Base-by-base conservation (phyloP, 1,140 invertebrate species). In the Nasonia giraulti region DNA sequence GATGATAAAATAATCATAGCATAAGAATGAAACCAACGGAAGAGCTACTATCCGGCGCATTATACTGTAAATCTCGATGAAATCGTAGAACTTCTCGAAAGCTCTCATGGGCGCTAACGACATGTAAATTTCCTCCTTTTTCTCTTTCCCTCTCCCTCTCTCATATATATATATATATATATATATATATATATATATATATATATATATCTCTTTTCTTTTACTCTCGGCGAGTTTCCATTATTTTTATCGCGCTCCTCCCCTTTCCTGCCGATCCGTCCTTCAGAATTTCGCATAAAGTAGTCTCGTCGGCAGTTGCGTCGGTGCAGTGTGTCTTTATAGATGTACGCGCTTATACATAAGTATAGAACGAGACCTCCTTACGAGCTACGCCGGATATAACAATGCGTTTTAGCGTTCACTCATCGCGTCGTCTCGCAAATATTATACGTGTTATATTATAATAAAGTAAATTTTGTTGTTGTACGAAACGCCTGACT, bases 211-310 rank as follows among this genome's bases (percentile, higher is more conserved):
- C n/a, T n/a, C n/a, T n/a, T n/a, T n/a, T n/a, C n/a, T n/a, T n/a
- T n/a, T n/a, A 62, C 62, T 78, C n/a, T 84, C 33, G 50, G 2
- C 69, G 44, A 44, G 71, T 55, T 79, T 85, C 50, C 80, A 68
- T 69, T 85, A 79, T 47, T 66, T 85, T 44, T n/a, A 74, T 68
- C 17, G 14, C 44, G 31, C 33, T 73, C 50, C 77, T 77, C 27
- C 20, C 69, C 71, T 31, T 75, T 44, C 33, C 40, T 62, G 17
- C 8, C 17, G 44, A 62, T 80, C 78, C 78, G 83, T 85, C 83
- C 78, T 74, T 85, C 69, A 80, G 55, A 66, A 74, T 75, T 80
- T 80, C 50, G 40, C 62, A 23, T 75, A 55, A 82, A 50, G 80
- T 62, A 82, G 69, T 33, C 14, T 20, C 17, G 80, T 8, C 68